Conservation (phyloP, 2,797 vertebrate genomes). For the Paratrypauchen microcephalus region DNA sequence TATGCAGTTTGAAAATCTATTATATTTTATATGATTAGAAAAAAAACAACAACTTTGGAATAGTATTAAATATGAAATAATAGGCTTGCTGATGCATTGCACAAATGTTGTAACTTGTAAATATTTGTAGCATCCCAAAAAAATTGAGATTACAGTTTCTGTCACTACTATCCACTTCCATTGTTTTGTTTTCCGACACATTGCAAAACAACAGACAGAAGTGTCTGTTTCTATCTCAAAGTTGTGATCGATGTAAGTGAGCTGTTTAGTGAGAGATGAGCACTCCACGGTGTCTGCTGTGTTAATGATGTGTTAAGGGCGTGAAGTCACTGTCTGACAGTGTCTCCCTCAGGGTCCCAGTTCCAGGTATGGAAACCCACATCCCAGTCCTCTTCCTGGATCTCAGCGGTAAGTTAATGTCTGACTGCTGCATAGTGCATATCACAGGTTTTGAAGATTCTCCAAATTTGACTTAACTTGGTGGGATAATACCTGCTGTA, state of each 20-base stretch:
- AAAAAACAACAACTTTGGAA: too few species aligned
- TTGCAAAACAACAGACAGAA: neutral
- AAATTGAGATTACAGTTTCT: neutral
- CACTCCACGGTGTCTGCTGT: neutral
- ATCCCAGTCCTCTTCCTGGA: constrained; percentile 95
- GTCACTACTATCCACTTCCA: neutral
- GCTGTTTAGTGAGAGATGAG: neutral
- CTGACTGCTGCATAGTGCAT: too few species aligned
- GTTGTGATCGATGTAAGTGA: neutral
- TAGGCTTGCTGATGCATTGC: too few species aligned
- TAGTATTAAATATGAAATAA: too few species aligned
- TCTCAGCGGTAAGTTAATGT: constrained; percentile 82
- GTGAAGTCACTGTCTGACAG: constrained; percentile 12
- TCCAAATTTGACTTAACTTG: too few species aligned
- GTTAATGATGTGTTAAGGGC: constrained; percentile 1
- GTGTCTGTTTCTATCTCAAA: neutral
- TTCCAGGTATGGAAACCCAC: constrained; percentile 94
- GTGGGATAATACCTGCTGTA: too few species aligned
- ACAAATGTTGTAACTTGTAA: too few species aligned
- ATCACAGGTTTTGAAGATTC: too few species aligned
- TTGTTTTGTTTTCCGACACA: neutral
- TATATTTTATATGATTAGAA: neutral
- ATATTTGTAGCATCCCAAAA: too few species aligned
- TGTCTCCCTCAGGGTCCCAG: constrained; percentile 82
- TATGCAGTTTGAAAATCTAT: neutral